phyloP scores from a whole-genome alignment of 2,888 invertebrate species.

The Tribolium freemani region DNA sequence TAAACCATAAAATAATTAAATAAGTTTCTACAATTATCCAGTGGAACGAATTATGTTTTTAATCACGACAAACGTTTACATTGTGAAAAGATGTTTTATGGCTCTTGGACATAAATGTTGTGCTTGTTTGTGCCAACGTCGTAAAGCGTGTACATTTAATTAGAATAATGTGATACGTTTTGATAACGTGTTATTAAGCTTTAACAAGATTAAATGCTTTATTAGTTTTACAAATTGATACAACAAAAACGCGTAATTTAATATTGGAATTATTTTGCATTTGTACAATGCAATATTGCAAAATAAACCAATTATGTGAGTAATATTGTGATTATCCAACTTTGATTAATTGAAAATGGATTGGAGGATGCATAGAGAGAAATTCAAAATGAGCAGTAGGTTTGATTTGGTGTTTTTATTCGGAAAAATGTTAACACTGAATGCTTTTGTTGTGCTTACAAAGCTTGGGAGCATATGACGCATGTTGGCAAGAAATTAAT shows the following conservation, averaged over 20 bases:
- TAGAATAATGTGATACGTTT: neutral
- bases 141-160: neutral
- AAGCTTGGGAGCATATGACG: neutral
- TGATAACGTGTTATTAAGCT: conserved; percentile 5
- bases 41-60: too few species aligned
- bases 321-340: neutral
- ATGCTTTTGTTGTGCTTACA: neutral
- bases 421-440: neutral
- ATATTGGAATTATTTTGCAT: conserved; percentile 13
- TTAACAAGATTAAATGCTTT: conserved; percentile 17
- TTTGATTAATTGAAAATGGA: neutral
- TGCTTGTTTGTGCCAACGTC: neutral
- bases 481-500: neutral
- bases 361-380: neutral
- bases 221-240: conserved; percentile 6
- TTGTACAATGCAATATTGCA: neutral
- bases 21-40: neutral
- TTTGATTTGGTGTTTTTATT: too few species aligned
- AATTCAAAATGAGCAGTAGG: too few species aligned
- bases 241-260: conserved; percentile 10
- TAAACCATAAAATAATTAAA: neutral
- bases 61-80: too few species aligned
- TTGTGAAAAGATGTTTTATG: too few species aligned
- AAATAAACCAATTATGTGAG: conserved; percentile 6
- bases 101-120: too few species aligned